Evolutionary conservation across 1,140 invertebrate species (phyloP).

Genomic region (Parasteatoda tepidariorum): DNA sequence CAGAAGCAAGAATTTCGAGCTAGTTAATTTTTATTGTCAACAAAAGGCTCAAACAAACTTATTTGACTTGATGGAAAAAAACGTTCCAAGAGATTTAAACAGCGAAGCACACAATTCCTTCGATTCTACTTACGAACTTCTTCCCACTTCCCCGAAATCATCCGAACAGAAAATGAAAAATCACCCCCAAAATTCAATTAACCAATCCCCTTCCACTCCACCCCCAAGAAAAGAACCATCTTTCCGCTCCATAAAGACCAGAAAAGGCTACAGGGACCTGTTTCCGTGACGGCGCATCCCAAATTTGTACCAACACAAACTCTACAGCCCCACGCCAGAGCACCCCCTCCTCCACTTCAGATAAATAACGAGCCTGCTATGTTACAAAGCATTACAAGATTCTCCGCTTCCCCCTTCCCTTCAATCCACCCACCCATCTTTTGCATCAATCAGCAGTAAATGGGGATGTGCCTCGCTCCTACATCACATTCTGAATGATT

Average conservation of each 20-base stretch:
- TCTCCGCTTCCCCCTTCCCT: not conserved
- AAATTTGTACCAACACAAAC: conserved; percentile 14
- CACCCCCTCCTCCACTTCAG: too few relatives aligned
- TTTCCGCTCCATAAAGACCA: not conserved
- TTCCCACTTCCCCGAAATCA: not conserved
- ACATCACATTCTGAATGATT: too few relatives aligned
- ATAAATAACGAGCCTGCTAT: conserved; percentile 14
- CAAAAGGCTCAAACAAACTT: too few relatives aligned
- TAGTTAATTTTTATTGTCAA: too few relatives aligned
- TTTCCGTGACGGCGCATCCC: conserved; percentile 19
- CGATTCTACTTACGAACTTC: too few relatives aligned
- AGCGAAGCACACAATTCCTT: too few relatives aligned
- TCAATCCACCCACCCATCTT: too few relatives aligned
- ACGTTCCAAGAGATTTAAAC: too few relatives aligned
- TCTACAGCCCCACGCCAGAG: too few relatives aligned
- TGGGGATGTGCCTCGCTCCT: too few relatives aligned
- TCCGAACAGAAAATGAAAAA: not conserved
- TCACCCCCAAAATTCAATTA: conserved; percentile 1
- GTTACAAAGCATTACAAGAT: conserved; percentile 8
- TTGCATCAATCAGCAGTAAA: conserved; percentile 24
- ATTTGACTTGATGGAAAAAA: too few relatives aligned
- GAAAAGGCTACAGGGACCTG: conserved; percentile 6
- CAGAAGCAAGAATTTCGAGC: too few relatives aligned
- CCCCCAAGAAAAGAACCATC: not conserved
- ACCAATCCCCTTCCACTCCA: not conserved